phyloP scores from a whole-genome alignment of 2,797 vertebrate species.

The Aselliscus stoliczkanus region DNA sequence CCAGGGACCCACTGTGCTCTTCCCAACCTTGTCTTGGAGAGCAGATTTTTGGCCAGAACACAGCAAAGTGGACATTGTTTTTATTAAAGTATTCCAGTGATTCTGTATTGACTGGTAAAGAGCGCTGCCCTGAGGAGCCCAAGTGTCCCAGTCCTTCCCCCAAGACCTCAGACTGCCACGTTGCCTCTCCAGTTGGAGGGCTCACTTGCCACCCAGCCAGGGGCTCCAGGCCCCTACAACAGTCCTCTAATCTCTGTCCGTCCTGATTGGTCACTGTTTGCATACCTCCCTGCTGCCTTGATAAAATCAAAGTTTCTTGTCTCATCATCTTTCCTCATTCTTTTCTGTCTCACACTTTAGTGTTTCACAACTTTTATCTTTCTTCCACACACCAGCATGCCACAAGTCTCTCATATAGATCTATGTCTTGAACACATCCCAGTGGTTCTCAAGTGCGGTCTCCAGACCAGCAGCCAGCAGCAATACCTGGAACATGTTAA shows the following conservation, averaged over 20 bases:
- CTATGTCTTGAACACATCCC: neutral
- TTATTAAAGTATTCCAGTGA: neutral
- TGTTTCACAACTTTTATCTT: neutral
- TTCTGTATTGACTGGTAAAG: neutral
- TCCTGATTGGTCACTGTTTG: neutral
- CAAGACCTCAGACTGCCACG: neutral
- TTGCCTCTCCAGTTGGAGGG: neutral
- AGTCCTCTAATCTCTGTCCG: neutral
- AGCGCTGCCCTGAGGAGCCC: neutral
- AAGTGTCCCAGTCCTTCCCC: neutral
- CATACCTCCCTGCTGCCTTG: neutral
- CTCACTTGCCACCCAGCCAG: neutral
- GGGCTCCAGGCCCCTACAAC: neutral
- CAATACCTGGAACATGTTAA: neutral
- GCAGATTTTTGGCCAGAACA: neutral
- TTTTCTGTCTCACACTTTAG: neutral
- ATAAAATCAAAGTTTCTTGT: neutral
- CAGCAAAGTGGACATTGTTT: neutral
- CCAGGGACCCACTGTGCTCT: neutral
- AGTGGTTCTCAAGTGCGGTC: neutral
- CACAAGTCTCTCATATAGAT: neutral
- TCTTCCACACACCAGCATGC: neutral
- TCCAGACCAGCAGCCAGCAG: neutral
- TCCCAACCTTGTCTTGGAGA: neutral
- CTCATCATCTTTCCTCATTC: neutral